Conservation (phyloP, 1,140 invertebrate species). For the Berghia stephanieae region DNA sequence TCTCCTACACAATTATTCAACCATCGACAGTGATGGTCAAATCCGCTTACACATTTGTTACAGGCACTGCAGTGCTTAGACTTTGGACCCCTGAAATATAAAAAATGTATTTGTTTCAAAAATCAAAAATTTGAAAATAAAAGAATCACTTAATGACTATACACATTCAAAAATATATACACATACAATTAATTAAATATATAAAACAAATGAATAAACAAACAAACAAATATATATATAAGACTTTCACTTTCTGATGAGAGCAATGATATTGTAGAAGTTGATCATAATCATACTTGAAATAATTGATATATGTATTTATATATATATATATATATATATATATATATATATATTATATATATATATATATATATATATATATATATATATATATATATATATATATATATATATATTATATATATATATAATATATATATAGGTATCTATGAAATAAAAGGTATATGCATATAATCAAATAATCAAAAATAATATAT, state of each 20-base stretch:
- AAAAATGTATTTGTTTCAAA: background rate
- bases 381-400: background rate
- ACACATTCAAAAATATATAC: background rate
- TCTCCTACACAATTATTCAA: constrained; percentile 94
- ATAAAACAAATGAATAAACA: too few relatives aligned
- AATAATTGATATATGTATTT: background rate
- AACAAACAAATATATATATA: too few relatives aligned
- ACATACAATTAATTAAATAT: constrained; percentile 9
- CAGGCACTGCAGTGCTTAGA: constrained; percentile 95
- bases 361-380: background rate
- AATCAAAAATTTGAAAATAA: background rate
- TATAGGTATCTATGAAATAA: background rate
- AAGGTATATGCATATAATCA: background rate
- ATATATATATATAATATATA: background rate
- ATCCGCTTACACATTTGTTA: constrained; percentile 93
- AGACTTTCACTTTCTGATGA: background rate
- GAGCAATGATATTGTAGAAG: background rate
- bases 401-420: background rate
- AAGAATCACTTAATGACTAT: background rate
- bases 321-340: background rate
- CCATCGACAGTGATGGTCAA: constrained; percentile 97
- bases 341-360: background rate
- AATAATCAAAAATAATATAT: background rate
- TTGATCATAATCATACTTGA: too few relatives aligned
- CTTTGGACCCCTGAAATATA: constrained; percentile 60